Conservation (phyloP, 2,888 invertebrate genomes). For the Hartigia nigra region DNA sequence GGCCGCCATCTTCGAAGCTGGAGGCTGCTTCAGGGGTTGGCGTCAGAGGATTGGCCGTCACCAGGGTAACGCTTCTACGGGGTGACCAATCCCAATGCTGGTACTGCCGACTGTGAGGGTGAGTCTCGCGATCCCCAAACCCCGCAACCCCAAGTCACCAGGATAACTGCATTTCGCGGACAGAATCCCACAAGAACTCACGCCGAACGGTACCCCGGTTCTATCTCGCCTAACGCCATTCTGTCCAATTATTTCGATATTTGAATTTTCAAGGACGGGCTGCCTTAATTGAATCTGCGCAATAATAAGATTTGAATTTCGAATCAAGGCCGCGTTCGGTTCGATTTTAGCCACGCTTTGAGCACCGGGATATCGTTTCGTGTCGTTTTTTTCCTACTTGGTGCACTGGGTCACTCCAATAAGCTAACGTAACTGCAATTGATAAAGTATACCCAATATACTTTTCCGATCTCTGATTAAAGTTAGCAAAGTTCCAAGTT, state of each 20-base stretch:
- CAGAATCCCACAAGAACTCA: constrained; percentile 65
- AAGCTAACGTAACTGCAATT: not conserved
- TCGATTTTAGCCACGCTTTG: constrained; percentile 11
- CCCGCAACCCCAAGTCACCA: constrained; percentile 49
- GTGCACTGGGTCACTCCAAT: not conserved
- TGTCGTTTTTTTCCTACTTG: not conserved
- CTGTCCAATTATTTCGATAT: constrained; percentile 53
- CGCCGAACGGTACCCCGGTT: constrained; percentile 51
- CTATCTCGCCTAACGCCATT: constrained; percentile 37
- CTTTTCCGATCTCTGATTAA: not conserved
- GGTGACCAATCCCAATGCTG: constrained; percentile 57
- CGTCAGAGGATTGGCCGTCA: constrained; percentile 33
- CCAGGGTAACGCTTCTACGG: constrained; percentile 61
- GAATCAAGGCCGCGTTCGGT: constrained; percentile 41
- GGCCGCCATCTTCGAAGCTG: constrained; percentile 56
- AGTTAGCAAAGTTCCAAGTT: not conserved
- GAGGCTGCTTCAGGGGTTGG: constrained; percentile 31
- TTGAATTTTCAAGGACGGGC: constrained; percentile 52
- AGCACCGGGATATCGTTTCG: constrained; percentile 3
- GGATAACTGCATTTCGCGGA: constrained; percentile 65
- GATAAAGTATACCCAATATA: not conserved
- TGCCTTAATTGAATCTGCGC: constrained; percentile 55
- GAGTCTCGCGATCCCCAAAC: constrained; percentile 32
- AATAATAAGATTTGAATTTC: constrained; percentile 60
- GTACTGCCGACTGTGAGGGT: constrained; percentile 18